Evolutionary conservation across 2,797 vertebrate genomes (phyloP), one percentile per base, ranked within the genome.

Genomic region (Prunella strophiata): DNA sequence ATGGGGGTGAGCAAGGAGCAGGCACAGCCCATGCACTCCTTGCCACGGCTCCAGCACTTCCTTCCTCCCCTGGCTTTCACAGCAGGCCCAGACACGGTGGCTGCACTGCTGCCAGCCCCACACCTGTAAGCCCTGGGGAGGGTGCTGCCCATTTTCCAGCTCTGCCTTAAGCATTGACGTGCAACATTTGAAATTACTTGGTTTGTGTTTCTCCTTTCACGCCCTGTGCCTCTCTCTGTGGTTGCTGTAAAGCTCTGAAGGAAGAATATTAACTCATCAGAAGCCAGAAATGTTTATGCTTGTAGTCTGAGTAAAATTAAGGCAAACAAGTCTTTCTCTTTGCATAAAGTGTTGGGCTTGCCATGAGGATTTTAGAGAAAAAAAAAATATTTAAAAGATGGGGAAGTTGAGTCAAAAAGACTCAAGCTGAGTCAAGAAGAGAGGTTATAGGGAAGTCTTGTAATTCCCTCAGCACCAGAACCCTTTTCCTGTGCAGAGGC

Each of bases 91-190:
- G 66, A 19, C 80, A 42, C 0, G 2, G 43, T 1, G 15, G 12
- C 55, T 2, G 2, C 3, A 13, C 51, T 13, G 70, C 70, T 59
- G 51, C 63, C 80, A 73, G 71, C 51, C 55, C n/a, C 12, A n/a
- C 58, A 27, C 20, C 70, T 21, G 4, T 42, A 38, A 61, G 11
- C 38, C 61, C 3, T 3, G 29, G 14, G 5, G 2, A 0, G 2
- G 34, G 58, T 50, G 45, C 42, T 34, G 52, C 27, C 50, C 9
- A 3, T 52, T 85, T 59, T 58, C 72, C 66, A 80, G 71, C 45
- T 16, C 7, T 2, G 4, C 62, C 5, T 0, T 23, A n/a, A 4
- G 7, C 40, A 7, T 2, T 66, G 48, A 58, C 2, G 2, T 3
- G 25, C 20, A 36, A 4, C 20, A 7, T 27, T 32, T 27, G 34